Evolutionary conservation across 2,797 vertebrate genomes (phyloP).

Genomic region (Phaenicophaeus curvirostris): DNA sequence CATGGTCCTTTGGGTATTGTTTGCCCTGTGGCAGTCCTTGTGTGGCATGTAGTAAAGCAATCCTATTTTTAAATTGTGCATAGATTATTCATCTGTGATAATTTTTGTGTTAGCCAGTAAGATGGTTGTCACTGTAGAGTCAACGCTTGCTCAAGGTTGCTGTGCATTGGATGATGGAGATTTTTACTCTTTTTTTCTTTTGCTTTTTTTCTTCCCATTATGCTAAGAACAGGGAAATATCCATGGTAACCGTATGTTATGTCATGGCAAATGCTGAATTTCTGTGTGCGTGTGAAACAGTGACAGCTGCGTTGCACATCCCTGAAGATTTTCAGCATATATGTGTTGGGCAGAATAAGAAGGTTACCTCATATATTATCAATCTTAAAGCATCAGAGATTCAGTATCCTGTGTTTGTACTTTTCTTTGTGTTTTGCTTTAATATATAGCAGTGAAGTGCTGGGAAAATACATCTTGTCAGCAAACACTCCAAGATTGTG

Average conservation of each 20-base stretch:
- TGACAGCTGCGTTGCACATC: constrained; percentile 12
- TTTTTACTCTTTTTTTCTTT: background rate
- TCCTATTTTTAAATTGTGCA: background rate
- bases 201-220: background rate
- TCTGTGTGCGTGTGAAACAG: background rate
- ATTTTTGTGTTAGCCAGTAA: background rate
- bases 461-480: constrained; percentile 4
- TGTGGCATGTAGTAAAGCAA: background rate
- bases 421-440: constrained; percentile 18
- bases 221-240: constrained; percentile 18
- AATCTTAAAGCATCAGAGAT: background rate
- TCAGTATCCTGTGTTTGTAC: background rate
- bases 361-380: background rate
- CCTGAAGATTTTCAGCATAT: background rate
- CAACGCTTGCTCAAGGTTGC: background rate
- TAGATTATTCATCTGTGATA: background rate
- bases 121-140: background rate
- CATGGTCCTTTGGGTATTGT: background rate
- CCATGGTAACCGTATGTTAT: constrained; percentile 39
- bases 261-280: constrained; percentile 18
- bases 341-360: background rate
- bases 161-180: background rate
- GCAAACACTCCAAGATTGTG: background rate
- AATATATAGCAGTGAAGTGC: background rate
- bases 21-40: background rate